Conservation (phyloP, 1,140 invertebrate genomes). For the Drosophila malerkotliana region DNA sequence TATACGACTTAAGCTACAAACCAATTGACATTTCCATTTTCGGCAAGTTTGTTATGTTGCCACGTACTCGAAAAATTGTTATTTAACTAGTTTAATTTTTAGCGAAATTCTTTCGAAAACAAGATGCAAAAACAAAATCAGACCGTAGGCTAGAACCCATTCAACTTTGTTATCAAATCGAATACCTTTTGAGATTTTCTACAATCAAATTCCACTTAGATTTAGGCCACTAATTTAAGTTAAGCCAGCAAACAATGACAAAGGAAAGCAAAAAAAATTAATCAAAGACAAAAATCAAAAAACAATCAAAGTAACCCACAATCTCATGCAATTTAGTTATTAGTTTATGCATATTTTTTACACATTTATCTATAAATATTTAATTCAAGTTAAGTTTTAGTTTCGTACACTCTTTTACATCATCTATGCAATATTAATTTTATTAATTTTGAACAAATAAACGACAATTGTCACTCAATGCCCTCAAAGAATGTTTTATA, state of each 20-base stretch:
- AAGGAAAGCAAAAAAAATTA: constrained; percentile 15
- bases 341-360: constrained; percentile 50
- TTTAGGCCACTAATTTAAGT: constrained; percentile 24
- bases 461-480: constrained; percentile 37
- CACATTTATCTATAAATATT: constrained; percentile 50
- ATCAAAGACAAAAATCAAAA: constrained; percentile 16
- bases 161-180: constrained; percentile 50
- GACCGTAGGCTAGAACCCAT: constrained; percentile 25
- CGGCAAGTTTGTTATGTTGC: constrained; percentile 7
- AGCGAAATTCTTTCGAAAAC: constrained; percentile 49
- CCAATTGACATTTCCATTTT: constrained; percentile 55
- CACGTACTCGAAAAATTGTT: constrained; percentile 69
- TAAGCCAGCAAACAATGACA: constrained; percentile 32
- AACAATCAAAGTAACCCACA: constrained; percentile 46
- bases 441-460: constrained; percentile 71
- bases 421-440: constrained; percentile 76
- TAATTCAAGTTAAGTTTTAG: constrained; percentile 69
- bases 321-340: constrained; percentile 76
- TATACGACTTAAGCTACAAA: constrained; percentile 32
- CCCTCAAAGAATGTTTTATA: not conserved
- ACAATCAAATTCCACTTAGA: constrained; percentile 63
- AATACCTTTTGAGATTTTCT: constrained; percentile 68
- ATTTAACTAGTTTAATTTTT: constrained; percentile 67
- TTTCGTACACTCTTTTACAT: constrained; percentile 56
- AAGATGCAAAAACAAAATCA: constrained; percentile 26